Evolutionary conservation across 1,140 invertebrate species (phyloP).

Genomic region (Ips nitidus): DNA sequence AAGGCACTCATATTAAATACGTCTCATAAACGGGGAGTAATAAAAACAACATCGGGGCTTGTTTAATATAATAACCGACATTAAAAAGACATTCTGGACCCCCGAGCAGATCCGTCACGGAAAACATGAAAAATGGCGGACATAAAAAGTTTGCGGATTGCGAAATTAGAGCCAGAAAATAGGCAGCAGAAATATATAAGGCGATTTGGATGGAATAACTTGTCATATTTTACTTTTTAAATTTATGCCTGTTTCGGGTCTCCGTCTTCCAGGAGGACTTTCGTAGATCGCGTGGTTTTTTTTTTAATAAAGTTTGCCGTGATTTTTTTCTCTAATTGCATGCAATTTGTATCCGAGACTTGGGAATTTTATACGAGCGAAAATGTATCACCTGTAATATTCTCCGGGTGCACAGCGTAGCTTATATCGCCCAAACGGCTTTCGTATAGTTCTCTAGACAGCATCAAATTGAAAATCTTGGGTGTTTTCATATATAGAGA

Average conservation of each 20-base stretch:
- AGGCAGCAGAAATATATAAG: conserved; percentile 38
- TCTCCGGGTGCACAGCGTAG: not conserved
- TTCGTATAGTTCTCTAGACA: not conserved
- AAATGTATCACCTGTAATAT: no score
- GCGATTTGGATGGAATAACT: conserved; percentile 36
- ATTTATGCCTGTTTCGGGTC: conserved; percentile 31
- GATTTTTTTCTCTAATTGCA: conserved; percentile 17
- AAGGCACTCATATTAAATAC: conserved; percentile 11
- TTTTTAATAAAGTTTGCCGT: conserved; percentile 37
- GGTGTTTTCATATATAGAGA: conserved; percentile 27
- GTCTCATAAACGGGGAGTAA: conserved; percentile 7
- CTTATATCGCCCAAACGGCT: not conserved
- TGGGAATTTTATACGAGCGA: no score
- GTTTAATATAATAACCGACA: conserved; percentile 27
- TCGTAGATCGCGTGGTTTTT: conserved; percentile 16
- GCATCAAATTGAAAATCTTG: conserved; percentile 29
- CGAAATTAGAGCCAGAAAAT: conserved; percentile 37
- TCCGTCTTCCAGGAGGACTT: conserved; percentile 11
- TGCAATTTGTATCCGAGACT: no score
- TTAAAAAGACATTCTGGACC: conserved; percentile 18
- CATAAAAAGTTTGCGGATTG: conserved; percentile 39
- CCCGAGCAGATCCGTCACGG: conserved; percentile 22
- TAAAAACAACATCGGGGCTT: conserved; percentile 15
- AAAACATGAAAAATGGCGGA: conserved; percentile 32
- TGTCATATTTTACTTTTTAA: conserved; percentile 39